Conservation (phyloP, 2,797 vertebrate genomes). For the Threskiornis aethiopicus region DNA sequence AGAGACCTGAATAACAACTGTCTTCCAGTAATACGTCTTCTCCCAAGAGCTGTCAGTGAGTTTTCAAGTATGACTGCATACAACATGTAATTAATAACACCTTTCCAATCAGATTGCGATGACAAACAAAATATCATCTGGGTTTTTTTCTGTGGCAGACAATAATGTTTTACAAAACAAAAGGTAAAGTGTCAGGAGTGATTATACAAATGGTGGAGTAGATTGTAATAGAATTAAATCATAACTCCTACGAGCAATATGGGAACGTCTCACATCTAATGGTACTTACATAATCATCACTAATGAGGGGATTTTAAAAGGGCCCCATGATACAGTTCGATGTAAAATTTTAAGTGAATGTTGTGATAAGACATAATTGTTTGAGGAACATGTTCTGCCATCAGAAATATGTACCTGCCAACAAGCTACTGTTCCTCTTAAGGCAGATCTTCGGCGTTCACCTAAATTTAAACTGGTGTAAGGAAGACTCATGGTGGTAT, state of each 20-base stretch:
- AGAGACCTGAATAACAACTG: neutral
- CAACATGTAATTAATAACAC: conserved; percentile 18
- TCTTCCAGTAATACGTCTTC: neutral
- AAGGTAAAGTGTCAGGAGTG: conserved; percentile 11
- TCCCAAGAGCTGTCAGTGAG: neutral
- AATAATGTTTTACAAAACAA: conserved; percentile 15
- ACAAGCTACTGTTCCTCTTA: neutral
- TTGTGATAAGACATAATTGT: conserved; percentile 19
- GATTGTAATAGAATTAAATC: conserved; percentile 25
- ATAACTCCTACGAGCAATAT: neutral
- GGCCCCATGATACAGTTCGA: neutral
- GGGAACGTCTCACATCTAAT: neutral
- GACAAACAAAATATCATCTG: neutral
- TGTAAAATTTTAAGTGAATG: conserved; percentile 5
- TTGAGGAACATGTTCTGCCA: conserved; percentile 10
- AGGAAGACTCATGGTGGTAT: neutral
- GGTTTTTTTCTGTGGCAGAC: neutral
- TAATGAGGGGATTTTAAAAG: conserved; percentile 8
- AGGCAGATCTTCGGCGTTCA: neutral
- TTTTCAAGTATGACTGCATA: neutral
- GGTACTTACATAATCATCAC: conserved; percentile 12
- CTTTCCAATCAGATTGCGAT: neutral
- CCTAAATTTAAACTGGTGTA: neutral
- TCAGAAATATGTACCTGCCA: neutral
- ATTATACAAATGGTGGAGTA: neutral